Conservation (phyloP, 1,140 invertebrate genomes). For the Arion vulgaris region DNA sequence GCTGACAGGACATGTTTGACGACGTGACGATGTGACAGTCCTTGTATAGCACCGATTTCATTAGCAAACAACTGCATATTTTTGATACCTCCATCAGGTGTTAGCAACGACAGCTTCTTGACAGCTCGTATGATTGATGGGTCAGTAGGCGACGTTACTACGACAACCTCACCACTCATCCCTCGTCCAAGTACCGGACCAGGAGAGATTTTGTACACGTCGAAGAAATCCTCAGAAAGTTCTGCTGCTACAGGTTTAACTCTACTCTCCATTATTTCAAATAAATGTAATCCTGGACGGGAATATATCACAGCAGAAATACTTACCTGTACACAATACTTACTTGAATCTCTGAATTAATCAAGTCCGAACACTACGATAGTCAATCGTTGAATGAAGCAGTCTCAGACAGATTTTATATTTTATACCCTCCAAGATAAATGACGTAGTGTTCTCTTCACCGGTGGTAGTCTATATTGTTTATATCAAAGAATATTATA, state of each 20-base stretch:
- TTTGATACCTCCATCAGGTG: background rate
- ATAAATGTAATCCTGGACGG: too few species aligned
- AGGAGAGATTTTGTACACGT: background rate
- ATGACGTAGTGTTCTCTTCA: too few species aligned
- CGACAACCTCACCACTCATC: background rate
- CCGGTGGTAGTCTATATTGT: too few species aligned
- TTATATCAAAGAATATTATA: too few species aligned
- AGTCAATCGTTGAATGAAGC: too few species aligned
- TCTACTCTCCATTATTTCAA: too few species aligned
- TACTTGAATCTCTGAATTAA: too few species aligned
- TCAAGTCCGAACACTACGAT: too few species aligned
- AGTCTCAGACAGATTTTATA: too few species aligned
- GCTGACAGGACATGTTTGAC: background rate
- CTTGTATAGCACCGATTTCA: background rate
- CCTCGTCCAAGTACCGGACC: background rate
- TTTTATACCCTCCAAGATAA: too few species aligned
- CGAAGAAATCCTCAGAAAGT: background rate
- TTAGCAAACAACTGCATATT: background rate
- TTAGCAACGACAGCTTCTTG: background rate
- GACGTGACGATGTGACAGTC: background rate
- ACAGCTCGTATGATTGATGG: background rate
- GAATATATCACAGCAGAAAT: too few species aligned
- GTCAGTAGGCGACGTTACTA: background rate
- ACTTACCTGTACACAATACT: too few species aligned
- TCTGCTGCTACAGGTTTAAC: background rate